Evolutionary conservation across 2,888 invertebrate genomes (phyloP).

Genomic region (Copidosoma aretas): DNA sequence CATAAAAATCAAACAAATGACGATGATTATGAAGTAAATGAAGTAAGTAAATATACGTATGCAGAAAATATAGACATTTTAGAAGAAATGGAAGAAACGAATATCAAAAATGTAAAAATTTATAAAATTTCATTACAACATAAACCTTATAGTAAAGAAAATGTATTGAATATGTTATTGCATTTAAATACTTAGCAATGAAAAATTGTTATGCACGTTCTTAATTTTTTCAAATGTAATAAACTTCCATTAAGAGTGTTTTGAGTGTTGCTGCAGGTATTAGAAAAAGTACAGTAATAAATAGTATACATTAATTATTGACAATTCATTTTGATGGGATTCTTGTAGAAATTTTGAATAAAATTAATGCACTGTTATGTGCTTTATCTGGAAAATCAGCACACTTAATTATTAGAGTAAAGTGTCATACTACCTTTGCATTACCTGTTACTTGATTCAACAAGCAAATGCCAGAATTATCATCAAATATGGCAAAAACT

Average conservation of each 20-base stretch:
- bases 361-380: constrained; percentile 43
- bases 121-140: constrained; percentile 14
- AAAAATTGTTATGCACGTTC: constrained; percentile 39
- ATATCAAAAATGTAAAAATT: constrained; percentile 18
- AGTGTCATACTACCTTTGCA: constrained; percentile 46
- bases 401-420: constrained; percentile 45
- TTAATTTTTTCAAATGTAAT: constrained; percentile 35
- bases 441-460: constrained; percentile 34
- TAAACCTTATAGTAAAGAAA: constrained; percentile 14
- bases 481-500: constrained; percentile 36
- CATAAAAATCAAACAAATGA: constrained; percentile 17
- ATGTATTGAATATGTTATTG: constrained; percentile 30
- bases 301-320: constrained; percentile 45
- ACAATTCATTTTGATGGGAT: constrained; percentile 35
- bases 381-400: constrained; percentile 49
- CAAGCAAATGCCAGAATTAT: constrained; percentile 29
- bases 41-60: constrained; percentile 19
- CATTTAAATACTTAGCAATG: constrained; percentile 38
- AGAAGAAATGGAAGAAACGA: constrained; percentile 19
- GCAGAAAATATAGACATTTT: constrained; percentile 35
- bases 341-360: constrained; percentile 36
- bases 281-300: constrained; percentile 49
- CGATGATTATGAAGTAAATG: constrained; percentile 22
- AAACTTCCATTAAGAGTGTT: constrained; percentile 42
- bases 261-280: constrained; percentile 50